phyloP scores from a whole-genome alignment of 2,888 invertebrate species.

The Habrosyne pyritoides region DNA sequence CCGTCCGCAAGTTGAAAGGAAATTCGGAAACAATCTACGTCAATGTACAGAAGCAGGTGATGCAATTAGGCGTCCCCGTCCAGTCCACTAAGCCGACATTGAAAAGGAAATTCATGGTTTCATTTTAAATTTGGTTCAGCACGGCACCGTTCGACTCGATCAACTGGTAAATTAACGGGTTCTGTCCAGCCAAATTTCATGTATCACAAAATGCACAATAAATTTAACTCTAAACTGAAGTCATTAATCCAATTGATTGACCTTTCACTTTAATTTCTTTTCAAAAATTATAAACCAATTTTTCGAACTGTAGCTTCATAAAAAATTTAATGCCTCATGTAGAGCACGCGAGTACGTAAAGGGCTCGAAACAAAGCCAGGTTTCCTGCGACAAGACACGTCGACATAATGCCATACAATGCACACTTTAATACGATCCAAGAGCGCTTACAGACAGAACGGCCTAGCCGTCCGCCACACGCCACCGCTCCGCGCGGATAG shows the following conservation, averaged over 20 bases:
- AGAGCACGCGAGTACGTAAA: conserved; percentile 6
- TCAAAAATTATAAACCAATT: no score
- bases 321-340: conserved; percentile 8
- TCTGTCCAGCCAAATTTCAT: no score
- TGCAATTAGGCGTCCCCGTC: neutral
- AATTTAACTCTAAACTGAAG: neutral
- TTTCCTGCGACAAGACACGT: conserved; percentile 16
- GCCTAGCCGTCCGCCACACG: neutral
- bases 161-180: neutral
- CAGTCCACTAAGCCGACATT: neutral
- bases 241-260: neutral
- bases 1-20: neutral
- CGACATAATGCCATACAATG: conserved; percentile 14
- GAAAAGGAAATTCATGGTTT: neutral
- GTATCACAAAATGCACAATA: neutral
- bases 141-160: neutral
- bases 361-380: conserved; percentile 5
- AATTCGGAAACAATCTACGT: neutral
- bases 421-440: conserved; percentile 9
- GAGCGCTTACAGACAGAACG: conserved; percentile 1
- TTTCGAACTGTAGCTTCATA: neutral
- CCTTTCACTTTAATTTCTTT: conserved; percentile 1
- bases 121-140: neutral
- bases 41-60: neutral
- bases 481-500: neutral